Evolutionary conservation across 2,797 vertebrate genomes (phyloP).

Genomic region (Linurgus olivaceus): DNA sequence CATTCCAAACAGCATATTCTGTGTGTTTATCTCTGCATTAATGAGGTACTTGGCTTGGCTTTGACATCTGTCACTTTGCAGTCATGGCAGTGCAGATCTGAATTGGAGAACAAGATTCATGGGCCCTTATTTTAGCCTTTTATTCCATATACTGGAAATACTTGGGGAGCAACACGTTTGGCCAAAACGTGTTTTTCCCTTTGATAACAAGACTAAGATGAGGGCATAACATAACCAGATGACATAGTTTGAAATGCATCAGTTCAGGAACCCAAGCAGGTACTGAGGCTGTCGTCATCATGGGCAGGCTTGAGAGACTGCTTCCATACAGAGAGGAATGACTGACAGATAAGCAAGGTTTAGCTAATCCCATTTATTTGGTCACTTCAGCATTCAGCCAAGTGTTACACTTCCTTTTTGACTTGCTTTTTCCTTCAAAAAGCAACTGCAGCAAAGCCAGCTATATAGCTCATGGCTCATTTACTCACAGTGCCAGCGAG

Average conservation of each 20-base stretch:
- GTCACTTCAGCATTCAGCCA: neutral
- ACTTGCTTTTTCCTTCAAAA: neutral
- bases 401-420: neutral
- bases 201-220: neutral
- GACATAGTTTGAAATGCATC: neutral
- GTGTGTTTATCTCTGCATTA: constrained; percentile 61
- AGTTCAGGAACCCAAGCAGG: neutral
- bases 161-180: neutral
- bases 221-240: neutral
- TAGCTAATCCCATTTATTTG: constrained; percentile 22
- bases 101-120: constrained; percentile 11
- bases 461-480: constrained; percentile 12
- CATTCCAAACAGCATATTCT: constrained; percentile 44
- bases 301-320: neutral
- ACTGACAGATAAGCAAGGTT: constrained; percentile 12
- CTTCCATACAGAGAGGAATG: neutral
- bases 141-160: neutral
- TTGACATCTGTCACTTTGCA: constrained; percentile 42
- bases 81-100: neutral
- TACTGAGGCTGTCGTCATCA: neutral
- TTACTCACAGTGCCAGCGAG: neutral
- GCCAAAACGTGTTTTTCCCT: neutral
- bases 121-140: neutral
- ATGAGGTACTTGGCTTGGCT: neutral
- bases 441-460: constrained; percentile 6